These are phyloP conservation scores for Philaenus spumarius DNA, from an alignment of 1,140 invertebrate genomes.

Conservation along the genomic window DNA sequence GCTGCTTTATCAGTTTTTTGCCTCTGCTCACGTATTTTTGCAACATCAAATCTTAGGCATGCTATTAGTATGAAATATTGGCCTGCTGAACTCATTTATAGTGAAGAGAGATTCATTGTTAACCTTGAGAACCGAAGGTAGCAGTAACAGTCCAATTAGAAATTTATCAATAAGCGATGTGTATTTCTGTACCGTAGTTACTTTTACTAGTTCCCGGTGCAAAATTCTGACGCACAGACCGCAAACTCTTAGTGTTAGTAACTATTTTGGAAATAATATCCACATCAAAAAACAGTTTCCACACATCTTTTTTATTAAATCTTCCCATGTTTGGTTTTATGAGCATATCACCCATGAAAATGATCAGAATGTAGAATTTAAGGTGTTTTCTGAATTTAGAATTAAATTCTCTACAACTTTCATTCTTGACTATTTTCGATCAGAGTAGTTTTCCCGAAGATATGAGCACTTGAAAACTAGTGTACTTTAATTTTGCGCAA, in stretches of 20 bases:
- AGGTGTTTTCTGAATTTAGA: too few species aligned
- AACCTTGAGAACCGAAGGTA: constrained; percentile 1
- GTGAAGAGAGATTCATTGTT: constrained; percentile 3
- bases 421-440: too few species aligned
- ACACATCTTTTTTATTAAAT: constrained; percentile 5
- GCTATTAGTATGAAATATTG: constrained; percentile 1
- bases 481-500: too few species aligned
- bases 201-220: not conserved
- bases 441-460: too few species aligned
- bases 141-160: constrained; percentile 6
- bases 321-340: too few species aligned
- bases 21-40: not conserved
- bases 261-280: constrained; percentile 10
- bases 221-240: not conserved
- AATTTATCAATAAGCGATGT: not conserved
- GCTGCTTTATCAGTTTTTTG: not conserved
- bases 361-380: too few species aligned
- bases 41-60: constrained; percentile 3
- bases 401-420: too few species aligned
- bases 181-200: constrained; percentile 13
- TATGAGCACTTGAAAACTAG: too few species aligned
- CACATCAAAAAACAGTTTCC: constrained; percentile 11
- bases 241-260: constrained; percentile 2
- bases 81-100: not conserved
- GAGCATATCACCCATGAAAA: too few species aligned